Evolutionary conservation across 2,113 vertebrate genomes (phyloP), one percentile per base, ranked within the genome.

Genomic region (Nothobranchius furzeri): DNA sequence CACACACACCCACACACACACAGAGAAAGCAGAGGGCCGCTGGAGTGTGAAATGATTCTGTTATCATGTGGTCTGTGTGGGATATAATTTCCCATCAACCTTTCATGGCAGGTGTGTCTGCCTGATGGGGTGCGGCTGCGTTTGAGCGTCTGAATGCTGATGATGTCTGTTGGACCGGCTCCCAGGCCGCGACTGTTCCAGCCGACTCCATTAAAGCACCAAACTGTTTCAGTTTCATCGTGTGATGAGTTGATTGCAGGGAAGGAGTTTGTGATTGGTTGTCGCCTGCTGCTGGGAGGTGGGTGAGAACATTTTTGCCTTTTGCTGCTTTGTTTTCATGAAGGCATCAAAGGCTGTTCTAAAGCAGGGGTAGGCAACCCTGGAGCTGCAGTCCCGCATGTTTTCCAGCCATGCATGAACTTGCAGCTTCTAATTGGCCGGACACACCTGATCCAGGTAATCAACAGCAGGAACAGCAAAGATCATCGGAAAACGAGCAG

Each of bases 31-130:
- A 8, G 72, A 37, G 62, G 76, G 60, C 68, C 85, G 81, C 20
- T 77, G 78, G 45, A 78, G 86, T 78, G 92, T 96, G 94, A 96
- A 97, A 97, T 95, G 93, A 94, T 95, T 96, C 94, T 94, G 94
- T 95, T 96, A 96, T 93, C 93, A 90, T 95, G 95, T 96, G 91
- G 93, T 93, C 93, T 94, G 94, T 91, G 90, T 90, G 73, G 91
- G 94, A 95, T 94, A 91, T 93, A 94, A 95, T 95, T 95, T 90
- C 91, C 92, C 85, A 92, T 93, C 88, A 92, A 82, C 59, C 70
- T n/a, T 76, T 75, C 61, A 54, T 76, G 76, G 83, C 87, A 85
- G 84, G 79, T 89, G 83, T 70, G 78, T 88, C 81, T 64, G 77
- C 55, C 68, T 87, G 72, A 78, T 76, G 73, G 69, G 70, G 65